A percentile compares a stretch with the other conserved stretches of the same genome.
phyloP scores from a whole-genome alignment of 2,113 vertebrate genomes.

The Lophotis ruficrista region DNA sequence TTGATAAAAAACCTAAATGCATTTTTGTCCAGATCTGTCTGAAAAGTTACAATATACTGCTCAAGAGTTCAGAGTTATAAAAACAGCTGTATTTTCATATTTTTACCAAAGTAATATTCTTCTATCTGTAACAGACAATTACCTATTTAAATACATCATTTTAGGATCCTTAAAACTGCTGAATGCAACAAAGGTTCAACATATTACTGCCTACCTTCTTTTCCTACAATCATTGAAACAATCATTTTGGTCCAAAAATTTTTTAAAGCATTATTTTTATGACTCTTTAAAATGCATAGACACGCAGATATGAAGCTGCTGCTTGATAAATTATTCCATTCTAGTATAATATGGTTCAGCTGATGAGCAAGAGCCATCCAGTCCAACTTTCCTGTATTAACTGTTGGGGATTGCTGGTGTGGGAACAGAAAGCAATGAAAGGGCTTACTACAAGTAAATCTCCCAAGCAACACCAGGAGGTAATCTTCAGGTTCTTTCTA shows the following conservation, averaged over 20 bases:
- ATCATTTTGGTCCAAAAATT: background rate
- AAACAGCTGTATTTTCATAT: background rate
- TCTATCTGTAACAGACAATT: background rate
- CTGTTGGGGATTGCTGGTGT: background rate
- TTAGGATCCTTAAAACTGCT: background rate
- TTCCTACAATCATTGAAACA: background rate
- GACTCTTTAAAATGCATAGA: background rate
- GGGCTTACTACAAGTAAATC: background rate
- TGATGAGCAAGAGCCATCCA: background rate
- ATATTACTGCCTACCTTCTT: background rate
- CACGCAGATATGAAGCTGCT: background rate
- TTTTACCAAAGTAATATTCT: background rate
- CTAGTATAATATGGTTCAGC: background rate
- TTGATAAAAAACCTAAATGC: background rate
- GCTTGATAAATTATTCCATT: background rate
- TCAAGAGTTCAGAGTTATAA: background rate
- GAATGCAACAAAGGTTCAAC: background rate
- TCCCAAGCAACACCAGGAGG: background rate
- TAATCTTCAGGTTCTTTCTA: background rate
- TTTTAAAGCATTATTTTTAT: background rate
- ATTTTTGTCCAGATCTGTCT: background rate
- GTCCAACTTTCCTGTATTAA: background rate
- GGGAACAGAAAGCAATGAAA: background rate
- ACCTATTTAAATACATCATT: background rate
- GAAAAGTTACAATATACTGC: background rate